Conservation (phyloP, 2,797 vertebrate species). For the Enteromius viviparus region DNA sequence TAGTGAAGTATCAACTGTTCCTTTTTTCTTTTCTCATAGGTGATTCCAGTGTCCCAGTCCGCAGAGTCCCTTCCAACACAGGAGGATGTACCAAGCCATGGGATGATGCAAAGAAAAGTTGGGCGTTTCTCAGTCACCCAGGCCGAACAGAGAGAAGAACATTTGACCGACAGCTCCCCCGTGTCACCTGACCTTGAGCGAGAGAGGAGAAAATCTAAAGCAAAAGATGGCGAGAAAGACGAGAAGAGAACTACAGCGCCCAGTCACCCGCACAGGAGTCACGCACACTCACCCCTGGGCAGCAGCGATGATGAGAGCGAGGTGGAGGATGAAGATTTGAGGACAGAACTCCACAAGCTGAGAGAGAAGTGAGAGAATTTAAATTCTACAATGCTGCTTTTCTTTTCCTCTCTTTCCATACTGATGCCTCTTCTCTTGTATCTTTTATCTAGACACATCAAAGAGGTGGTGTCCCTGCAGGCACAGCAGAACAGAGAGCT, state of each 20-base stretch:
- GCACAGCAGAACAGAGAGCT: slow-evolving; percentile 90
- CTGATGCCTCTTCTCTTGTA: neutral
- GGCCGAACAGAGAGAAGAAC: slow-evolving; percentile 72
- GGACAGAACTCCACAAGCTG: slow-evolving; percentile 85
- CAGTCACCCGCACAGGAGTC: slow-evolving; percentile 69
- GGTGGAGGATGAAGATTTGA: slow-evolving; percentile 88
- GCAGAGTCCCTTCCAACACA: slow-evolving; percentile 62
- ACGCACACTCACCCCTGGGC: slow-evolving; percentile 84
- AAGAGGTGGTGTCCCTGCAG: slow-evolving; percentile 89
- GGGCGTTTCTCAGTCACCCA: slow-evolving; percentile 81
- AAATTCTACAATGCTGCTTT: neutral
- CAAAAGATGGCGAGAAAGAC: slow-evolving; percentile 75
- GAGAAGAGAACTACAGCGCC: slow-evolving; percentile 72
- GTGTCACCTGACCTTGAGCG: slow-evolving; percentile 73
- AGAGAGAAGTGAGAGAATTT: slow-evolving; percentile 85
- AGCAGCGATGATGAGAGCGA: slow-evolving; percentile 91
- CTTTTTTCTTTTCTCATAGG: slow-evolving; percentile 63
- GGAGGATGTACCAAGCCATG: slow-evolving; percentile 52
- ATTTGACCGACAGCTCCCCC: slow-evolving; percentile 78
- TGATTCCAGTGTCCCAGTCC: slow-evolving; percentile 74
- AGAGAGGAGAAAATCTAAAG: slow-evolving; percentile 72
- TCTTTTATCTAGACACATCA: slow-evolving; percentile 83
- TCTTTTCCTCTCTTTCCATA: neutral
- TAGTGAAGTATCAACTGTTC: neutral
- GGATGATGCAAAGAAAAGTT: slow-evolving; percentile 73